These are phyloP conservation scores for Pelobates fuscus DNA, from an alignment of 2,113 vertebrate genomes.

Conservation along the genomic window DNA sequence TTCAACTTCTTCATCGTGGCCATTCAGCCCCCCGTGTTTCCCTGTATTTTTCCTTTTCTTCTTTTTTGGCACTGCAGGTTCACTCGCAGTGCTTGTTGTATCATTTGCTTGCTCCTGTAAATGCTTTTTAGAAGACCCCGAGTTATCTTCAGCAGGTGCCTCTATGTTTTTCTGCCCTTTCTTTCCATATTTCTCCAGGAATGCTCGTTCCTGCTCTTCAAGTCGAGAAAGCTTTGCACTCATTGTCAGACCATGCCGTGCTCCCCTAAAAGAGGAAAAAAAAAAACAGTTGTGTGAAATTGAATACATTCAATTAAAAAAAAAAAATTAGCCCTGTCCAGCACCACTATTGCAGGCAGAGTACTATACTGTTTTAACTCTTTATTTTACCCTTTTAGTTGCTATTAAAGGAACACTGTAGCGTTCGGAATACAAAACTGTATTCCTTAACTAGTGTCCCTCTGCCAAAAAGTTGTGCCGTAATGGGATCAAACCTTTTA, in stretches of 20 bases:
- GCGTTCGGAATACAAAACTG: too few species aligned
- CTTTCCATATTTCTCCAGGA: conserved; percentile 73
- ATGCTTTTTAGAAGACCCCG: not conserved
- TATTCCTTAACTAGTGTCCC: too few species aligned
- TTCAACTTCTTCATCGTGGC: not conserved
- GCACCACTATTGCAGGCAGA: too few species aligned
- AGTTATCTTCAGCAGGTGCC: not conserved
- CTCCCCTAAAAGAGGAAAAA: conserved; percentile 71
- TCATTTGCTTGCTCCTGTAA: not conserved
- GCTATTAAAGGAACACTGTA: too few species aligned
- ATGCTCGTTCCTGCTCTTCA: conserved; percentile 88
- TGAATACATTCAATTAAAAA: too few species aligned
- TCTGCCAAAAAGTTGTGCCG: too few species aligned
- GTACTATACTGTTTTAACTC: too few species aligned
- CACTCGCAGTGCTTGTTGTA: not conserved
- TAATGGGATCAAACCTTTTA: too few species aligned
- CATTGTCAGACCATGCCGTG: conserved; percentile 86
- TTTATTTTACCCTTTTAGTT: too few species aligned
- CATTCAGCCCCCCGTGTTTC: not conserved
- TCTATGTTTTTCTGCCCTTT: conserved; percentile 30
- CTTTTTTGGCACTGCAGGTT: not conserved
- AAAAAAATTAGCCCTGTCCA: not conserved
- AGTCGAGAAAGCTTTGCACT: conserved; percentile 88
- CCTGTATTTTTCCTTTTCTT: not conserved
- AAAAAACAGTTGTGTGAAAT: not conserved